Base-by-base conservation (phyloP, 2,888 invertebrate genomes). In the Lottia gigantea region DNA sequence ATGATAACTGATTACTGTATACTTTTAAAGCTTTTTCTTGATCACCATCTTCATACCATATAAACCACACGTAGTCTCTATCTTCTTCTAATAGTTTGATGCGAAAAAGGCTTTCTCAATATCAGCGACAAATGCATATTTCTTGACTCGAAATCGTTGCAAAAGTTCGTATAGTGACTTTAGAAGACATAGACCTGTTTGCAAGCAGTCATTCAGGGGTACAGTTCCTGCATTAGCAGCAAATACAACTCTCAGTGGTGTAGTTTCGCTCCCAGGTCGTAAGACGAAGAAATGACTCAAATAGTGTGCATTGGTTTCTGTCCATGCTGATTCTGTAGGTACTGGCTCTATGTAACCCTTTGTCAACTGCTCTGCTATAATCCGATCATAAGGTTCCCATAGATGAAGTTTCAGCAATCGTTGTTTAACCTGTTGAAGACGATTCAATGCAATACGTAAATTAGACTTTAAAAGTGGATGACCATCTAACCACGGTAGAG, bases 31-130 rank as follows among this genome's bases (percentile, higher is more conserved):
- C 0, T 49, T 49, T 16, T 6, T 15, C 6, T 49, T 7, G 49
- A 19, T 49, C 49, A 49, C 49, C 49, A 49, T 49, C 49, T 49
- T 49, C 19, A 49, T 15, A 49, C 49, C 49, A 49, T 16, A 49
- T 16, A 1, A 49, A 49, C 6, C 49, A 14, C 12, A 49, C 49
- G 12, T n/a, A 49, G 12, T 49, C 49, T 19, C 49, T 7, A 49
- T 49, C 49, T 4, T 16, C n/a, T 1, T 49, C 49, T 19, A 49
- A 49, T 11, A 49, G 49, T 49, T 49, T 49, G 19, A 49, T 49
- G n/a, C 49, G n/a, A 49, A n/a, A 49, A 49, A 49, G 19, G 49
- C 19, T 14, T 49, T 49, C 6, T 49, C 49, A n/a, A 49, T 14
- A 49, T 49, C 49, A 49, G 49, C 49, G 12, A 49, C 49, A 49